Base-by-base conservation (phyloP, 2,113 vertebrate genomes). In the Fulica atra region DNA sequence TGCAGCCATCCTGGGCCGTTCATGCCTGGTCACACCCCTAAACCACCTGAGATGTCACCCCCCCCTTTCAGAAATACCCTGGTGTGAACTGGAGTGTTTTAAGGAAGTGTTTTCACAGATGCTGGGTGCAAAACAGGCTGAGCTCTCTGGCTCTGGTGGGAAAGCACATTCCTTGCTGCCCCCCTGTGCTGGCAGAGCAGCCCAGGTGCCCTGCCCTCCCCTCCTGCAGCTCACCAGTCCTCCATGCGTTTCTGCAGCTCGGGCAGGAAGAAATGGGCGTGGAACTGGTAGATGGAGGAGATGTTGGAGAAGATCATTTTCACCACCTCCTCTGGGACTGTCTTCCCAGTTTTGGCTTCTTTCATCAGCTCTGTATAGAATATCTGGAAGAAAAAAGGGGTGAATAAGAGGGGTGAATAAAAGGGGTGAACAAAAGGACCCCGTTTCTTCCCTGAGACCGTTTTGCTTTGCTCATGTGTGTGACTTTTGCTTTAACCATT, bases 271-370 rank as follows among this genome's bases (percentile, higher is more conserved):
- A 99, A 99, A 86, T 98, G 93, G 4, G 98, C 96, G 0, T 99
- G 99, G 96, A 99, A 99, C 91, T 98, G 98, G 97, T 99, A 98
- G 96, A 99, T 99, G 76, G 98, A 99, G 60, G 99, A 98, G 95
- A 98, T 98, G 94, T 99, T 99, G 88, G 99, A 99, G 96, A 99
- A 99, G 88, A 99, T 98, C 80, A 98, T 98, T 89, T 97, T 98
- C 40, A 99, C 98, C 76, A 98, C 98, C 2, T 99, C 99, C 33
- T 98, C 97, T 0, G 99, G 98, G 94, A 99, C 98, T 0, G 96
- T 97, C 89, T 98, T 99, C 35, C 97, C 94, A 13, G 92, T 93
- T 21, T 72, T 97, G 12, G 99, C 99, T 82, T 99, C 98, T 81
- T 96, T 98, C 76, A 98, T 97, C 51, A 99, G 93, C 66, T 98